Evolutionary conservation across 2,113 vertebrate genomes (phyloP).

Genomic region (Paralichthys olivaceus): DNA sequence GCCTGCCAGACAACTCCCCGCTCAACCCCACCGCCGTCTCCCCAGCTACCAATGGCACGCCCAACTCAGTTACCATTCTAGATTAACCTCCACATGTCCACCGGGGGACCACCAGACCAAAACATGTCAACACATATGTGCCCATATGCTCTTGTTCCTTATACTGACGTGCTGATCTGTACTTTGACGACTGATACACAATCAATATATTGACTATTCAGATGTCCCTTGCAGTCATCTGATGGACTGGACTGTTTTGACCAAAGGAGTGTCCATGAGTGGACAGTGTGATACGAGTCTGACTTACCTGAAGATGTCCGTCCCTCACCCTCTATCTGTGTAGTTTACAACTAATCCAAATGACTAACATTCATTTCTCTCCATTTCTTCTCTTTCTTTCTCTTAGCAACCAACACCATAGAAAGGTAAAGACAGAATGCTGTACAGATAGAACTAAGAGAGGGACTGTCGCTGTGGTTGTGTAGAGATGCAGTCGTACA

Average conservation of each 20-base stretch:
- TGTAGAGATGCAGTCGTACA: slow-evolving; percentile 47
- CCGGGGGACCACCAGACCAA: slow-evolving; percentile 71
- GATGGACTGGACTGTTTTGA: slow-evolving; percentile 72
- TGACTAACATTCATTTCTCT: slow-evolving; percentile 55
- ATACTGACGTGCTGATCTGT: slow-evolving; percentile 61
- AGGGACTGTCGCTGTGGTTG: slow-evolving; percentile 37
- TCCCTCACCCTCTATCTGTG: slow-evolving; percentile 38
- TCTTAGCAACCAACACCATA: slow-evolving; percentile 32
- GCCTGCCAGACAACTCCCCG: slow-evolving; percentile 81
- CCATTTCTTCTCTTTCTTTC: slow-evolving; percentile 33
- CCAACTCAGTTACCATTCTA: slow-evolving; percentile 77
- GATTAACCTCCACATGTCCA: slow-evolving; percentile 69
- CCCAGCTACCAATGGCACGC: slow-evolving; percentile 67
- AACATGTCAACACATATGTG: slow-evolving; percentile 73
- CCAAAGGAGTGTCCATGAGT: slow-evolving; percentile 77
- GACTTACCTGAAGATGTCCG: slow-evolving; percentile 66
- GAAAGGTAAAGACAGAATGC: slow-evolving; percentile 49
- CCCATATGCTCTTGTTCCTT: slow-evolving; percentile 68
- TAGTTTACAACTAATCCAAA: slow-evolving; percentile 65
- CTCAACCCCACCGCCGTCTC: slow-evolving; percentile 72
- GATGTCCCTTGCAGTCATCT: slow-evolving; percentile 62
- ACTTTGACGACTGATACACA: slow-evolving; percentile 64
- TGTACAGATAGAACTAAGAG: slow-evolving; percentile 55
- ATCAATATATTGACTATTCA: slow-evolving; percentile 68
- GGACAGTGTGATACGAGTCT: slow-evolving; percentile 64